A percentile compares a stretch with the other conserved stretches of the same genome.
These are phyloP conservation scores for Lampris megalopsis DNA, from an alignment of 2,113 vertebrate species.

Conservation along the genomic window DNA sequence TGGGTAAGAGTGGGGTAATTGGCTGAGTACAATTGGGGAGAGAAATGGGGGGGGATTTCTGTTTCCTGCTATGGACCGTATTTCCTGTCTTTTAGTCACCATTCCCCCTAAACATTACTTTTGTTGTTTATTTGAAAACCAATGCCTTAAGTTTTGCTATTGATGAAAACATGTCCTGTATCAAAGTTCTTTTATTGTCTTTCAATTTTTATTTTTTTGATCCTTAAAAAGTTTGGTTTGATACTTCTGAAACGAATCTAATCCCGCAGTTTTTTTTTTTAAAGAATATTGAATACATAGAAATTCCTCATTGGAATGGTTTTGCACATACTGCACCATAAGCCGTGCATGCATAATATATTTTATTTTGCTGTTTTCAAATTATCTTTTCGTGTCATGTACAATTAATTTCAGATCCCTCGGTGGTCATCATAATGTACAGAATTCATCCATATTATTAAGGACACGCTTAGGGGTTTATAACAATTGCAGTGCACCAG, in stretches of 20 bases:
- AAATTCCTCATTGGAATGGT: not conserved
- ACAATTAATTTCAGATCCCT: conserved; percentile 12
- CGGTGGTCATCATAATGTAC: conserved; percentile 36
- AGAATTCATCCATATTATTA: conserved; percentile 39
- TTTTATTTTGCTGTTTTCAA: conserved; percentile 26
- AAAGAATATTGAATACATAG: conserved; percentile 1
- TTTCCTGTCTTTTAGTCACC: too few species aligned
- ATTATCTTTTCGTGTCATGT: conserved; percentile 22
- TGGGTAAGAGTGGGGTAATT: too few species aligned
- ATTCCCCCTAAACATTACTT: too few species aligned
- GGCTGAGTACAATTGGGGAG: too few species aligned
- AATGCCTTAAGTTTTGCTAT: too few species aligned
- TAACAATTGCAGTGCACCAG: conserved; percentile 24
- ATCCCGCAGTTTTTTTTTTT: not conserved
- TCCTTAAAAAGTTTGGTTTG: too few species aligned
- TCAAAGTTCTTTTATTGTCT: too few species aligned
- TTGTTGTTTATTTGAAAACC: too few species aligned
- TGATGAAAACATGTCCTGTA: too few species aligned
- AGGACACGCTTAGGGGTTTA: conserved; percentile 36
- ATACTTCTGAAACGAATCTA: not conserved
- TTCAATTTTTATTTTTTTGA: too few species aligned
- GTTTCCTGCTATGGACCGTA: too few species aligned
- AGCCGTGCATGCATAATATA: conserved; percentile 19
- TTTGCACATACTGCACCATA: not conserved
- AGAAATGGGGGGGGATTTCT: too few species aligned